Evolutionary conservation across 2,797 vertebrate genomes (phyloP).

Genomic region (Buphagus erythrorhynchus): DNA sequence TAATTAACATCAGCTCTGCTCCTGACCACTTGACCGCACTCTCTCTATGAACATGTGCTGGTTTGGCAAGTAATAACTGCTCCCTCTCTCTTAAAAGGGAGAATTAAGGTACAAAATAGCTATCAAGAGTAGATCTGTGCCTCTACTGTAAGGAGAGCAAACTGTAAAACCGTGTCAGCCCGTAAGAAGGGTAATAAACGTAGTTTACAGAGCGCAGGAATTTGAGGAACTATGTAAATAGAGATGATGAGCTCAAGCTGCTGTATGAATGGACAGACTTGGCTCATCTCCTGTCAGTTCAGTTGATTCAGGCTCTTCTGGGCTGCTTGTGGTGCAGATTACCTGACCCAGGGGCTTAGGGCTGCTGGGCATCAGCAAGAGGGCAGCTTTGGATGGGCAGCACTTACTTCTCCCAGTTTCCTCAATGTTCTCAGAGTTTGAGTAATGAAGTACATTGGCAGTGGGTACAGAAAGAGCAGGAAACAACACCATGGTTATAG

Average conservation of each 20-base stretch:
- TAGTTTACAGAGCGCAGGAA: slow-evolving; percentile 2
- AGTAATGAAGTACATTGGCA: background rate
- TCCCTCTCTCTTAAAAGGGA: slow-evolving; percentile 52
- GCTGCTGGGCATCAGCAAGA: background rate
- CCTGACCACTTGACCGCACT: slow-evolving; percentile 86
- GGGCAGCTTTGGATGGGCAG: background rate
- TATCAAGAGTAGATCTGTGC: slow-evolving; percentile 25
- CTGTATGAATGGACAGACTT: slow-evolving; percentile 11
- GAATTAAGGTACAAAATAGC: slow-evolving; percentile 45
- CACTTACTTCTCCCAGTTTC: background rate
- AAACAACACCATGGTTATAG: background rate
- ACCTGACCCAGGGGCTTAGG: slow-evolving; percentile 20
- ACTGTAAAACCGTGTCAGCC: slow-evolving; percentile 47
- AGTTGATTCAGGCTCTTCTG: slow-evolving; percentile 49
- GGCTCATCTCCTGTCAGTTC: background rate
- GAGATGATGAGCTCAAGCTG: slow-evolving; percentile 29
- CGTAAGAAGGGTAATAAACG: slow-evolving; percentile 15
- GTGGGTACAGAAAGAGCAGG: background rate
- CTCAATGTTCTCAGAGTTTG: background rate
- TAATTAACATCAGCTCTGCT: slow-evolving; percentile 92
- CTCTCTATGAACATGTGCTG: slow-evolving; percentile 76
- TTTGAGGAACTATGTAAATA: slow-evolving; percentile 54
- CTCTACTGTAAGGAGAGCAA: slow-evolving; percentile 21
- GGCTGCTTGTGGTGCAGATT: slow-evolving; percentile 41
- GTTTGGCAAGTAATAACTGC: slow-evolving; percentile 71